These are phyloP conservation scores for Trinectes maculatus DNA, from an alignment of 2,113 vertebrate genomes.

Conservation along the genomic window DNA sequence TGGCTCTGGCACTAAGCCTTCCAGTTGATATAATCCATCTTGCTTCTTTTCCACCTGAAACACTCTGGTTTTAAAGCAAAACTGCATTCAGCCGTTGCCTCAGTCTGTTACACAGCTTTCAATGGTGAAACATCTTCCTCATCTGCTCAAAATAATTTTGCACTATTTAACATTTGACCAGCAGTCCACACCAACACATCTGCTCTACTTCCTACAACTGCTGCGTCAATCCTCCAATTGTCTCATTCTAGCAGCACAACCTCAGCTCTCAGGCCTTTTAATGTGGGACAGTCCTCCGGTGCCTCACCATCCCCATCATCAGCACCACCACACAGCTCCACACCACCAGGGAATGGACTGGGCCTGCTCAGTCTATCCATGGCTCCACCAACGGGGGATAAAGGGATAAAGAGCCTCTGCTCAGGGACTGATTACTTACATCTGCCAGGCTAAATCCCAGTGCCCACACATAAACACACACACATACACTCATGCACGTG, in stretches of 20 bases:
- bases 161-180: not conserved
- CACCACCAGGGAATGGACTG: conserved; percentile 64
- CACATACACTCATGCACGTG: no score
- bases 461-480: conserved; percentile 64
- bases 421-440: conserved; percentile 89
- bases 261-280: conserved; percentile 22
- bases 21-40: conserved; percentile 63
- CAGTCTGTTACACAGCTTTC: not conserved
- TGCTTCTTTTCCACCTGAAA: conserved; percentile 52
- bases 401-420: conserved; percentile 90
- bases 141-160: conserved; percentile 12
- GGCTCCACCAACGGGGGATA: conserved; percentile 88
- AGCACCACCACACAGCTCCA: conserved; percentile 65
- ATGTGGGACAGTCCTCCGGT: conserved; percentile 15
- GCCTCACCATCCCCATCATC: conserved; percentile 50
- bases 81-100: conserved; percentile 5
- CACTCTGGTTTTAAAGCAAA: conserved; percentile 25
- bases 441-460: conserved; percentile 88
- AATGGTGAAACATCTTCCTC: not conserved
- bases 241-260: conserved; percentile 1
- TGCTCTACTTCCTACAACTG: conserved; percentile 23
- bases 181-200: conserved; percentile 17
- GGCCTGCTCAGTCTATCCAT: conserved; percentile 77
- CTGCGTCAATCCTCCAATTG: conserved; percentile 9
- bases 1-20: conserved; percentile 48